Evolutionary conservation across 1,140 invertebrate genomes (phyloP), one percentile per base, ranked within the genome.

Genomic region (Macrotrachela quadricornifera): DNA sequence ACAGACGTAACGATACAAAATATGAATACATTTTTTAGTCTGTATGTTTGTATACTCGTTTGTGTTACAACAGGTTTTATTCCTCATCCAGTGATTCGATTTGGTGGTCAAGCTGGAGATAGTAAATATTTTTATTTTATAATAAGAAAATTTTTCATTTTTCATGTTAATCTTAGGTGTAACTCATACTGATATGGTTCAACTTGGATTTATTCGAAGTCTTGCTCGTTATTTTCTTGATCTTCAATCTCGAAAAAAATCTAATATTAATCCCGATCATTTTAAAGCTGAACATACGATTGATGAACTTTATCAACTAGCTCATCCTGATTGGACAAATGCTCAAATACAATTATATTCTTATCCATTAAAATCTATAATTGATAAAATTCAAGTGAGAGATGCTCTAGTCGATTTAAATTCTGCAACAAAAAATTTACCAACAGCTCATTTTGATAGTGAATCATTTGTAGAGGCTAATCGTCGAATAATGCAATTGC

Each of bases 151-250:
- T n/a, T 30, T 30, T 8, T 30, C 8, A 30, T 30, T 2, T 4
- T 30, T 4, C 8, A 30, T 30, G 2, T 30, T 8, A 2, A 30
- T 30, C 21, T 4, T 30, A 30, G 21, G 21, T 30, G 8, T 30
- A 2, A 30, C 21, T 12, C 51, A 53, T 47, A 44, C 46, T 16
- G 51, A 47, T 11, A 46, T 47, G 14, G 44, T 53, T 12, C 18
- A 48, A 30, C 51, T 44, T 18, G 51, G 51, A 1, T 15, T 53
- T 41, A 38, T 18, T 40, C 36, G 51, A 40, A 46, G 44, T 6
- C 36, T 53, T 16, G 45, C 40, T 21, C 18, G 51, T n/a, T 53
- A 18, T 40, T 53, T 53, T 37, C 38, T 37, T 36, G 45, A 53
- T 1, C 44, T 40, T 42, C 16, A 30, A 36, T 40, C 40, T 48